A percentile compares a stretch with the other conserved stretches of the same genome.
These are phyloP conservation scores for Leiothrix lutea DNA, from an alignment of 2,113 vertebrate species.

Conservation along the genomic window DNA sequence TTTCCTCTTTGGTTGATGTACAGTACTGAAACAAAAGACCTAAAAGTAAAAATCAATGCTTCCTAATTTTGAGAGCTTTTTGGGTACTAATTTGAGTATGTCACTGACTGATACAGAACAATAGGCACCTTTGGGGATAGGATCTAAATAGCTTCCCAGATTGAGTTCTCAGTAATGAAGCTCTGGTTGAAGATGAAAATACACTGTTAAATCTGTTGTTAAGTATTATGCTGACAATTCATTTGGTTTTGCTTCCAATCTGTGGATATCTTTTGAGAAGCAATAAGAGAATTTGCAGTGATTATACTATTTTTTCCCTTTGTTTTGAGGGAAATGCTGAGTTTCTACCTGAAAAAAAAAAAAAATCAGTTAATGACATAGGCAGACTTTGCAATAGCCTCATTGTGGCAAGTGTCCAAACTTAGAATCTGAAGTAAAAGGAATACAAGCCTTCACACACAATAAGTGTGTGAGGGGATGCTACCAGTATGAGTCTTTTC, in stretches of 20 bases:
- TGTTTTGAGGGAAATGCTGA: not conserved
- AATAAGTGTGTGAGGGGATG: not conserved
- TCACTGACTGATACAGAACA: not conserved
- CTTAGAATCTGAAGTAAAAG: not conserved
- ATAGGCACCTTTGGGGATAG: not conserved
- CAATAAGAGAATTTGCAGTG: not conserved
- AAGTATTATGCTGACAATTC: not conserved
- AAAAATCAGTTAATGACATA: not conserved
- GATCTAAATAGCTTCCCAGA: not conserved
- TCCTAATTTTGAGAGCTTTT: not conserved
- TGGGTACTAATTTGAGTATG: not conserved
- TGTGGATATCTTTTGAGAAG: not conserved
- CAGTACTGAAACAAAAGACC: not conserved
- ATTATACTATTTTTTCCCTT: not conserved
- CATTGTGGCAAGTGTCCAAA: not conserved
- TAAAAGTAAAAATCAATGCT: not conserved
- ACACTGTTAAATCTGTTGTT: not conserved
- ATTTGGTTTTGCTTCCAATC: not conserved
- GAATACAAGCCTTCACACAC: not conserved
- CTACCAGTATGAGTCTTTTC: not conserved
- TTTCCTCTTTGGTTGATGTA: not conserved
- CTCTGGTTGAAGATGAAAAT: not conserved
- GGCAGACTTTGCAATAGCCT: not conserved
- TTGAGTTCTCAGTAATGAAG: not conserved
- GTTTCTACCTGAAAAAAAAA: not conserved